Evolutionary conservation across 2,888 invertebrate species (phyloP).

Genomic region (Alloscopus bannaensis): DNA sequence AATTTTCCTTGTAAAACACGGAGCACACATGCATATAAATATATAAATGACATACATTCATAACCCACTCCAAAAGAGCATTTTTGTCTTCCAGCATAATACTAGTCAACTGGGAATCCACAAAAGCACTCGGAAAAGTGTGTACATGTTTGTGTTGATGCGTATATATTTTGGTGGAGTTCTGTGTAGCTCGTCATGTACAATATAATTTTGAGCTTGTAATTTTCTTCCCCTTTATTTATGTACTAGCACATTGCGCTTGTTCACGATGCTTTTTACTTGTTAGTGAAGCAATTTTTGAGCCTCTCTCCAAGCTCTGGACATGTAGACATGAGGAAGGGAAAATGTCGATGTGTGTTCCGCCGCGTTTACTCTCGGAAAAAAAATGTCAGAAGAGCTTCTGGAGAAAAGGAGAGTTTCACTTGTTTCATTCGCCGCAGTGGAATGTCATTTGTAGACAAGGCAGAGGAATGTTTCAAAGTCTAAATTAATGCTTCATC

Average conservation of each 20-base stretch:
- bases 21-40: background rate
- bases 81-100: background rate
- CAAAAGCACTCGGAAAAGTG: slow-evolving; percentile 21
- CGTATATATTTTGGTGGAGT: background rate
- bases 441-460: slow-evolving; percentile 43
- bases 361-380: too few species aligned
- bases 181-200: slow-evolving; percentile 21
- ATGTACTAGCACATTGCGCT: slow-evolving; percentile 33
- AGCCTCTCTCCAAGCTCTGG: background rate
- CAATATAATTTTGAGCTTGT: slow-evolving; percentile 50
- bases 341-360: slow-evolving; percentile 6
- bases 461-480: slow-evolving; percentile 33
- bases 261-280: background rate
- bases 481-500: slow-evolving; percentile 20
- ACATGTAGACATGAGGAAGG: background rate
- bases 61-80: background rate
- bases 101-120: slow-evolving; percentile 44
- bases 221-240: slow-evolving; percentile 48
- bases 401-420: background rate
- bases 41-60: background rate
- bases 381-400: background rate
- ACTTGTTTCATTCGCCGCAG: slow-evolving; percentile 23
- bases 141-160: background rate
- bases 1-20: background rate
- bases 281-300: slow-evolving; percentile 11